Evolutionary conservation across 2,113 vertebrate genomes (phyloP).

Genomic region (Passer montanus): DNA sequence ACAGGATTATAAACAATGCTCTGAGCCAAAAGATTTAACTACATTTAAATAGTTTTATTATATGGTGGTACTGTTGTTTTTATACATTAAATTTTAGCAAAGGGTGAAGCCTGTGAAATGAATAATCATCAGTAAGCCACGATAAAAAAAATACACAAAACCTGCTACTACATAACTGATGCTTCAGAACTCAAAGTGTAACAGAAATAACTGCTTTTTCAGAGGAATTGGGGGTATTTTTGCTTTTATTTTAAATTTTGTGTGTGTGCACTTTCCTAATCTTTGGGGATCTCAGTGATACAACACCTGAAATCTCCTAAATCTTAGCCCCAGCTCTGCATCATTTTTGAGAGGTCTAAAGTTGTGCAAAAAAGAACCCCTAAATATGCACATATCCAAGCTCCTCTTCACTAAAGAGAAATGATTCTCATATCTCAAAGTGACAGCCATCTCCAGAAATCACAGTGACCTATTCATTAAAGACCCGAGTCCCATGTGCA

Average conservation of each 20-base stretch:
- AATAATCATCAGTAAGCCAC: neutral
- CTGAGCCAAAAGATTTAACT: neutral
- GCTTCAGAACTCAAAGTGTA: neutral
- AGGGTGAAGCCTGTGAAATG: neutral
- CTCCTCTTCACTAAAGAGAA: conserved; percentile 52
- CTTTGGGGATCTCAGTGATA: neutral
- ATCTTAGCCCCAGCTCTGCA: neutral
- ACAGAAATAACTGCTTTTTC: neutral
- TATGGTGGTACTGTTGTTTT: neutral
- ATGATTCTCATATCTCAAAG: conserved; percentile 63
- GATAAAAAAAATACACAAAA: neutral
- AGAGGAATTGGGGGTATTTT: rapidly evolving
- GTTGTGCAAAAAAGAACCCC: conserved; percentile 32
- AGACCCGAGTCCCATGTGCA: neutral
- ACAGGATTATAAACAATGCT: neutral
- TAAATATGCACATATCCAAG: conserved; percentile 51
- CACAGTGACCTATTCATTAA: conserved; percentile 60
- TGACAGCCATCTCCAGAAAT: conserved; percentile 59
- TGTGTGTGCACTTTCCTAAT: neutral
- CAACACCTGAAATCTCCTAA: conserved; percentile 1
- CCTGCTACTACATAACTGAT: neutral
- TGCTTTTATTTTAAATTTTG: neutral
- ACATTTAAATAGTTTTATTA: neutral
- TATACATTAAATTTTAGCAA: neutral
- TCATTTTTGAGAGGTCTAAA: neutral